Evolutionary conservation across 2,888 invertebrate species (phyloP).

Genomic region (Drosophila infuscata): DNA sequence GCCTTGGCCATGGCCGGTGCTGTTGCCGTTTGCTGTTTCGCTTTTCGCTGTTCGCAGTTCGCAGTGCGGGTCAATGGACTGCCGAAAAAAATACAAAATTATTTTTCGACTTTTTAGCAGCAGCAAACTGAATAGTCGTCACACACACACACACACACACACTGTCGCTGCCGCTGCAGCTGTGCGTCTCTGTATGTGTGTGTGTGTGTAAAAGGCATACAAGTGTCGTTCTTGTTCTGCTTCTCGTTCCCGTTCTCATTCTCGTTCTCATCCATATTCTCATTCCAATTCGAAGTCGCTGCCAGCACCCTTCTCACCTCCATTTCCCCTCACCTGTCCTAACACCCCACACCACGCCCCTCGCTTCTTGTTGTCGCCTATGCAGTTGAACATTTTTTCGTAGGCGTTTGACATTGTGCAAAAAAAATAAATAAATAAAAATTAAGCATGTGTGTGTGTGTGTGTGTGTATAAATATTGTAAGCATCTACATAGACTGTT

Average conservation of each 20-base stretch:
- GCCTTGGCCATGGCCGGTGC: constrained; percentile 25
- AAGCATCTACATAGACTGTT: constrained; percentile 8
- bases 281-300: neutral
- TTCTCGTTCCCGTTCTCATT: constrained; percentile 34
- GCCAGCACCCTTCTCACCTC: neutral
- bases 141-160: constrained; percentile 30
- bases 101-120: constrained; percentile 61
- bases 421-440: neutral
- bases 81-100: constrained; percentile 65
- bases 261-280: constrained; percentile 2
- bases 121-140: constrained; percentile 77
- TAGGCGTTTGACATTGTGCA: constrained; percentile 65
- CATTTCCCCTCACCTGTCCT: neutral
- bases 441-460: neutral
- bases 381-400: constrained; percentile 77
- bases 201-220: constrained; percentile 57
- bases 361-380: constrained; percentile 45
- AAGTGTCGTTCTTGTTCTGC: constrained; percentile 69
- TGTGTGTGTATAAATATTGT: neutral
- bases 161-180: constrained; percentile 21
- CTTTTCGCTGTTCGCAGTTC: constrained; percentile 20
- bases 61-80: constrained; percentile 75
- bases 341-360: neutral
- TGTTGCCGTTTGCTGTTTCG: constrained; percentile 10
- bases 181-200: constrained; percentile 13